Evolutionary conservation across 2,888 invertebrate genomes (phyloP).

Genomic region (Actias luna): DNA sequence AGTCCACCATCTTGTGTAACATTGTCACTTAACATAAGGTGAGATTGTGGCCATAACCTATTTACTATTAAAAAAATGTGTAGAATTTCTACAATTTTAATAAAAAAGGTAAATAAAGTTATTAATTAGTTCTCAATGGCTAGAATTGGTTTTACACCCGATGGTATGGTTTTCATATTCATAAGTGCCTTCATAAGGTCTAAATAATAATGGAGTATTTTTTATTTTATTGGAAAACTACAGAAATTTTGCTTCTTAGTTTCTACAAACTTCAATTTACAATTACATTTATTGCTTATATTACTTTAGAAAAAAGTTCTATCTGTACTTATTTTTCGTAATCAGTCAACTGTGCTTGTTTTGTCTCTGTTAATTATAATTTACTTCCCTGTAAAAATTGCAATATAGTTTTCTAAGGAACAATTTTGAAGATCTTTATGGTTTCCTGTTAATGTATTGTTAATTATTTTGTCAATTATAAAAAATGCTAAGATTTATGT

Average conservation of each 20-base stretch:
- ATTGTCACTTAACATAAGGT: too few relatives aligned
- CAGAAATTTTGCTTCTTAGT: background rate
- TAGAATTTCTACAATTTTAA: too few relatives aligned
- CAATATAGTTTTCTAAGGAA: background rate
- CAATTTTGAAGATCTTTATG: background rate
- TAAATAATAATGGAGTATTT: too few relatives aligned
- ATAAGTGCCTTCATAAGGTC: too few relatives aligned
- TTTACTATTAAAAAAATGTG: too few relatives aligned
- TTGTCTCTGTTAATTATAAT: constrained; percentile 3
- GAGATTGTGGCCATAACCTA: too few relatives aligned
- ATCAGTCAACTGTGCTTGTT: constrained; percentile 4
- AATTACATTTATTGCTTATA: background rate
- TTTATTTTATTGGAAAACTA: background rate
- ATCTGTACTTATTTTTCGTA: background rate
- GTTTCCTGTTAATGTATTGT: background rate
- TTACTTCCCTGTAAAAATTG: background rate
- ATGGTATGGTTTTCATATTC: too few relatives aligned
- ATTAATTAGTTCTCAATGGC: too few relatives aligned
- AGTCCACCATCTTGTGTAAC: too few relatives aligned
- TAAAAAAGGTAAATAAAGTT: too few relatives aligned
- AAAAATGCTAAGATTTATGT: background rate
- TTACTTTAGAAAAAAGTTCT: background rate
- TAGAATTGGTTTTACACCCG: too few relatives aligned
- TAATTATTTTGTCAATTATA: background rate
- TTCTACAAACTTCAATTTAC: background rate